A percentile compares a stretch with the other conserved stretches of the same genome.
Evolutionary conservation across 1,140 invertebrate genomes (phyloP).

Genomic region (Bactericera cockerelli): DNA sequence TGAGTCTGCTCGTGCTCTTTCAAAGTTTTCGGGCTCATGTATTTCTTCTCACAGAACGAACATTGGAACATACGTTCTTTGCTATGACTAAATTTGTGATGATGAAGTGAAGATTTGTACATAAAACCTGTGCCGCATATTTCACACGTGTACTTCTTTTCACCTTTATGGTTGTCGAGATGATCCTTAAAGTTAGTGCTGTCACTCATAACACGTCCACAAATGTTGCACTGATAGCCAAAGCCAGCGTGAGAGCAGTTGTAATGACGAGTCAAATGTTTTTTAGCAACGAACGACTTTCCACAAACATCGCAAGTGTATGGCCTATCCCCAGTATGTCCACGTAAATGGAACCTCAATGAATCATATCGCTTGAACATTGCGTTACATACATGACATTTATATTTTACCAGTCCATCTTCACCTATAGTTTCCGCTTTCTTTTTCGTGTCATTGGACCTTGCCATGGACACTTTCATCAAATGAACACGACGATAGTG

Average conservation of each 20-base stretch:
- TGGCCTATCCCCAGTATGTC: conserved; percentile 47
- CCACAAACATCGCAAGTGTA: conserved; percentile 46
- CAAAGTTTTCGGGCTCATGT: conserved; percentile 6
- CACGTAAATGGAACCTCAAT: conserved; percentile 62
- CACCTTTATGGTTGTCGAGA: conserved; percentile 55
- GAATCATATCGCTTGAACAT: conserved; percentile 82
- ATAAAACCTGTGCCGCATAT: conserved; percentile 27
- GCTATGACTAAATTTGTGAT: not conserved
- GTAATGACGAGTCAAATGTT: not conserved
- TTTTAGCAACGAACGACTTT: conserved; percentile 57
- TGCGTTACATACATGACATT: not conserved
- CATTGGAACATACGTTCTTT: not conserved
- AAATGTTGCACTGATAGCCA: conserved; percentile 1
- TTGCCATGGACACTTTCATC: not conserved
- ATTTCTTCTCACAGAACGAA: not conserved
- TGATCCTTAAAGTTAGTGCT: conserved; percentile 58
- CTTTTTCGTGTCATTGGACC: not conserved
- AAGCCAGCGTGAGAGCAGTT: not conserved
- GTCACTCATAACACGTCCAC: conserved; percentile 1
- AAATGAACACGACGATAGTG: not conserved
- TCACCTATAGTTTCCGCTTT: not conserved
- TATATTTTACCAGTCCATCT: not conserved
- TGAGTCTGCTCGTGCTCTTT: conserved; percentile 1
- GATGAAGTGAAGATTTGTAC: conserved; percentile 2
- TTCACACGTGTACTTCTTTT: conserved; percentile 63